phyloP scores from a whole-genome alignment of 2,797 vertebrate species.

The Darevskia mixta region DNA sequence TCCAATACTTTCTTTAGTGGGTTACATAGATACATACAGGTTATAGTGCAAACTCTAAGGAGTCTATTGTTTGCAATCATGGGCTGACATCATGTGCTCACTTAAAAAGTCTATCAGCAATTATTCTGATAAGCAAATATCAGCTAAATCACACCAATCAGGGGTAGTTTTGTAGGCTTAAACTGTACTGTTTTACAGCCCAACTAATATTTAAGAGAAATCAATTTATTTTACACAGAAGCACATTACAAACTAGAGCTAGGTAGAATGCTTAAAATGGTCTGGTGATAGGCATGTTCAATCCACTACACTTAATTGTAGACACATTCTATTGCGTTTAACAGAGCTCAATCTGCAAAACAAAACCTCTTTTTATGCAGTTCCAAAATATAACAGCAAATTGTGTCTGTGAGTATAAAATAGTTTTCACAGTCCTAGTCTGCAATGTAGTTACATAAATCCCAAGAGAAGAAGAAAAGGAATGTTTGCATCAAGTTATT shows the following conservation, averaged over 20 bases:
- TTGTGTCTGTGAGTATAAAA: not conserved
- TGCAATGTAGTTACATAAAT: not conserved
- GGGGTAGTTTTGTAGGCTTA: not conserved
- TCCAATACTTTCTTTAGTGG: not conserved
- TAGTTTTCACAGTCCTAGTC: not conserved
- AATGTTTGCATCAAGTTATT: not conserved
- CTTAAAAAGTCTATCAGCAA: not conserved
- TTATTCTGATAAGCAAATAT: not conserved
- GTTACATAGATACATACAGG: not conserved
- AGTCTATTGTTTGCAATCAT: not conserved
- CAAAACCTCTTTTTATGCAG: not conserved
- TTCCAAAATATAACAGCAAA: not conserved
- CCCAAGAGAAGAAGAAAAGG: not conserved
- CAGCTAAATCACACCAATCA: not conserved
- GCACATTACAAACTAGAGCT: not conserved
- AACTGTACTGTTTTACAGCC: not conserved
- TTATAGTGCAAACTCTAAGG: not conserved
- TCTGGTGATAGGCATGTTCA: too few relatives aligned
- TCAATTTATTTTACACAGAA: not conserved
- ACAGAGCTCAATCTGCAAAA: not conserved
- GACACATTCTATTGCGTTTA: not conserved
- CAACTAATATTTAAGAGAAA: not conserved
- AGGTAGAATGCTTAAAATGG: not conserved
- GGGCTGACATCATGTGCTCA: too few relatives aligned
- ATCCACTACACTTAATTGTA: too few relatives aligned